Evolutionary conservation across 2,113 vertebrate species (phyloP), one percentile per base, ranked within the genome.

Genomic region (Thamnaconus septentrionalis): DNA sequence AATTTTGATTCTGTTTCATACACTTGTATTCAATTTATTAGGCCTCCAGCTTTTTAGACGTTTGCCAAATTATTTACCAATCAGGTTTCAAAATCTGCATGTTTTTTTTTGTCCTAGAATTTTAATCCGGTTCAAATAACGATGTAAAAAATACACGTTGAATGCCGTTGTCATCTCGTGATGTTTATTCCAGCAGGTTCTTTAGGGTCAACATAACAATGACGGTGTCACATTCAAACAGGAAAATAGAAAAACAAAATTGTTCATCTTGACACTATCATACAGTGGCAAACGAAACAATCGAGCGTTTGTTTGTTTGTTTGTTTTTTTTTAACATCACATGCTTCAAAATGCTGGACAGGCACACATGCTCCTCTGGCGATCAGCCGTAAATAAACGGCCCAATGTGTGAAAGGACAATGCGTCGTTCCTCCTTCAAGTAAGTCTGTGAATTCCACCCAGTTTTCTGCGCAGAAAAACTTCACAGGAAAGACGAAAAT

Each of bases 131-230:
- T 42, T 11, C 6, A 8, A 0, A 7, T 53, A 18, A 7, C 12
- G 0, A 4, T 8, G 5, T 8, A 11, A 7, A 3, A 9, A 59
- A 4, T 54, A 56, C 4, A 5, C 6, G n/a, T 31, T 56, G 11
- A 18, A 6, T 4, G 6, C 46, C 39, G 45, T 56, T 53, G 44
- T 49, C 41, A 57, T 39, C 9, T 7, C 11, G 54, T 64, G 53
- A 60, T 59, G 7, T 84, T 80, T 81, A 78, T 79, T 76, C 69
- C 49, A 59, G 40, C 42, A 63, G 9, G 46, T 64, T 31, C 1
- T 31, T 68, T 59, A 42, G 11, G 46, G 6, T 63, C 64, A 56
- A 71, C 55, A 51, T 18, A 49, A 73, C 43, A 53, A 56, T 59
- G 47, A 64, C 60, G 6, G 5, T 9, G 12, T 61, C 41, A 54